Evolutionary conservation across 2,797 vertebrate genomes (phyloP), one percentile per base, ranked within the genome.

Genomic region (Tamandua tetradactyla): DNA sequence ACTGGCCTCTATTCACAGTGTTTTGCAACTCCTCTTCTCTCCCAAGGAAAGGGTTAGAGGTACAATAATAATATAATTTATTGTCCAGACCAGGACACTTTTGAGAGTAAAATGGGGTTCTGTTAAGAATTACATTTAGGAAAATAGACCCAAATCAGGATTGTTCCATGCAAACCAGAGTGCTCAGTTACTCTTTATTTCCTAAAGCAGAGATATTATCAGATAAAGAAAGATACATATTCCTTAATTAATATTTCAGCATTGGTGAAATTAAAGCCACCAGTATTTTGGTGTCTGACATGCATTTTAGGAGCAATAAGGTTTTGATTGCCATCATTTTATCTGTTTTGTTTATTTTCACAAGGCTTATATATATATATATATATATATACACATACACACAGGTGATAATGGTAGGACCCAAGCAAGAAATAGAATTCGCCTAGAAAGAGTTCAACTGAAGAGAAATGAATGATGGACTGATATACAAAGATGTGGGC

Each of bases 261-360:
- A 47, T 62, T 72, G 57, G 8, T 90, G 76, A 86, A 74, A 81
- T 18, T 82, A 20, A 94, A 83, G 14, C 23, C 66, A 89, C 42
- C 15, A 83, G 44, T 69, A 71, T 87, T 87, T 37, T 64, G 40
- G 5, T 15, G 23, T 52, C 62, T 72, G 37, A 47, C 30, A 74
- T 49, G 9, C 6, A 76, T 71, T 76, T 80, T 27, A 37, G 74
- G 20, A 91, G 25, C 15, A 89, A 42, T 3, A 92, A 81, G 25
- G 4, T 35, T 95, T 81, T 76, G 30, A 42, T 66, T 83, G 42
- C 61, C 10, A 80, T 52, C 20, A 49, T n/a, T 52, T 89, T 89
- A 64, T 30, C 23, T 40, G 11, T 69, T 94, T 87, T 74, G 23
- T 78, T 89, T 74, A 76, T 92, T 75, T 93, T 79, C 32, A 76